These are phyloP conservation scores for Ischnus inquisitorius DNA, from an alignment of 2,888 invertebrate genomes.

Conservation along the genomic window DNA sequence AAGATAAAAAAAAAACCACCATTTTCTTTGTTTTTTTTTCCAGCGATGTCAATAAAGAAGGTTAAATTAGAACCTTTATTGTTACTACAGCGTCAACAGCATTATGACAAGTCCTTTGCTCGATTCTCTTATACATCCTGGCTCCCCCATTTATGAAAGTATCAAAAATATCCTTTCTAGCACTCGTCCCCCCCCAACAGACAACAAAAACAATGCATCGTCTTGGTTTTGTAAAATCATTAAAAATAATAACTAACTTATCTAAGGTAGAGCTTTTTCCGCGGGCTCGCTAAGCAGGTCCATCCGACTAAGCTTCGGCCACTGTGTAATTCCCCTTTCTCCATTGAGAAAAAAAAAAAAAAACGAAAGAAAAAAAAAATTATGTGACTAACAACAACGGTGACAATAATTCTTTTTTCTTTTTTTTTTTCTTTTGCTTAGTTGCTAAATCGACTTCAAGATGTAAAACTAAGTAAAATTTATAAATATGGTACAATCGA, in stretches of 20 bases:
- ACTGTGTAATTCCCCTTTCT: slow-evolving; percentile 64
- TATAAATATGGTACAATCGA: slow-evolving; percentile 84
- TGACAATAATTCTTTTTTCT: slow-evolving; percentile 66
- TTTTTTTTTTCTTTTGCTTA: slow-evolving; percentile 73
- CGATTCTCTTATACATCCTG: slow-evolving; percentile 80
- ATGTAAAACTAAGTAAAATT: slow-evolving; percentile 84
- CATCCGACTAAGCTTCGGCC: slow-evolving; percentile 76
- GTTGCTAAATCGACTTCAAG: slow-evolving; percentile 79
- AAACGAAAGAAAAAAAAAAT: slow-evolving; percentile 70
- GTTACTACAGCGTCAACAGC: slow-evolving; percentile 81
- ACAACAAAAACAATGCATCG: slow-evolving; percentile 82
- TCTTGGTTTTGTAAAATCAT: slow-evolving; percentile 81
- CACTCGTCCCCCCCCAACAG: slow-evolving; percentile 82
- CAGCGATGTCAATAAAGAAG: slow-evolving; percentile 73
- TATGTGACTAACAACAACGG: slow-evolving; percentile 66
- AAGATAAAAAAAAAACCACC: background rate
- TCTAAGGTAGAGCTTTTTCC: slow-evolving; percentile 77
- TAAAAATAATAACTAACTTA: slow-evolving; percentile 81
- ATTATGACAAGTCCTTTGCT: slow-evolving; percentile 81
- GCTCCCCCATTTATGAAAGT: slow-evolving; percentile 86
- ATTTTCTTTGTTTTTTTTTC: slow-evolving; percentile 17
- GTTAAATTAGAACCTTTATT: slow-evolving; percentile 82
- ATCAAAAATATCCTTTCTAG: slow-evolving; percentile 87
- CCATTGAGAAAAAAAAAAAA: slow-evolving; percentile 63
- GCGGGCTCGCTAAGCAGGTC: slow-evolving; percentile 75